Conservation (phyloP, 2,888 invertebrate genomes). For the Lamellibrachia columna region DNA sequence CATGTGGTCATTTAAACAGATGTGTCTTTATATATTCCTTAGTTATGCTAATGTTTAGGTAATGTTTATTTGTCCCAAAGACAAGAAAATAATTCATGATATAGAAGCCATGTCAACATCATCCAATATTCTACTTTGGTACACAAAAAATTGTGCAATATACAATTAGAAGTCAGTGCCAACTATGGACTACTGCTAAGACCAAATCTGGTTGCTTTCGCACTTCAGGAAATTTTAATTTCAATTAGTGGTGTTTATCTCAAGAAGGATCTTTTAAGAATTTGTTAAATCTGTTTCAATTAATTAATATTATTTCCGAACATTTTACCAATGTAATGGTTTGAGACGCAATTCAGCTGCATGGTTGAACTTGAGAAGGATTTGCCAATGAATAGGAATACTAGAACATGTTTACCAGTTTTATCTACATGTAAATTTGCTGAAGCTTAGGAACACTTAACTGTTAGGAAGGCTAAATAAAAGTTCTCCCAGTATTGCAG, state of each 20-base stretch:
- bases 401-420: not conserved
- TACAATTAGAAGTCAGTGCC: no score
- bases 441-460: conserved; percentile 7
- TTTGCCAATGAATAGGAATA: not conserved
- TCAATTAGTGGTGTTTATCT: not conserved
- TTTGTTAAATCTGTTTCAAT: not conserved
- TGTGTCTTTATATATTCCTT: no score
- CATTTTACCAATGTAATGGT: not conserved
- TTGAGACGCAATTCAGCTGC: not conserved
- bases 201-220: no score
- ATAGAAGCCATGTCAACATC: no score
- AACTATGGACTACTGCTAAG: no score
- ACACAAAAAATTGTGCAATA: no score
- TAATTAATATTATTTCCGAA: not conserved
- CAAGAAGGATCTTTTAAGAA: not conserved
- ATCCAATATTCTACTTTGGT: no score
- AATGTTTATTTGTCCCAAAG: no score
- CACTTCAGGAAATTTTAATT: no score
- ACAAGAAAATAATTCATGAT: no score
- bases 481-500: not conserved
- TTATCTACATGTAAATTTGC: not conserved
- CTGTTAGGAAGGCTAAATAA: not conserved
- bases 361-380: not conserved
- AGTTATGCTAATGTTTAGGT: no score
- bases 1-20: no score